Evolutionary conservation across 1,140 invertebrate genomes (phyloP).

Genomic region (Diorhabda sublineata): DNA sequence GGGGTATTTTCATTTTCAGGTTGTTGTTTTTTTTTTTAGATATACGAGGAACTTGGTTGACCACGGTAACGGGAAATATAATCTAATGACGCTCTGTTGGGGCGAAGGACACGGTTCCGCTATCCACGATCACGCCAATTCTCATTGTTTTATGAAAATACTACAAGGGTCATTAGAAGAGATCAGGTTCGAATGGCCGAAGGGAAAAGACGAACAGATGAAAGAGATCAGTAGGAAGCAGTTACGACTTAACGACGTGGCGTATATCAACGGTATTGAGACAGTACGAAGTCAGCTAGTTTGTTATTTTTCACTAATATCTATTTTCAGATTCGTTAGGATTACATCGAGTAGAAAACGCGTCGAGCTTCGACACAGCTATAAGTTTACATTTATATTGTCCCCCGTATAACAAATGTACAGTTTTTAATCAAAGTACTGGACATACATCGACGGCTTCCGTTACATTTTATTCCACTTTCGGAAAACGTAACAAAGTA

Average conservation of each 20-base stretch:
- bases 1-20: too few species aligned
- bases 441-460: slow-evolving; percentile 65
- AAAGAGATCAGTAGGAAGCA: slow-evolving; percentile 60
- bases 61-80: slow-evolving; percentile 94
- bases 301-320: slow-evolving; percentile 8
- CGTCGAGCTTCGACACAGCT: slow-evolving; percentile 79
- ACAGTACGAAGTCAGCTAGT: not conserved
- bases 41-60: slow-evolving; percentile 94
- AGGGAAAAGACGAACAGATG: slow-evolving; percentile 49
- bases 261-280: slow-evolving; percentile 90
- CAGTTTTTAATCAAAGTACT: slow-evolving; percentile 87
- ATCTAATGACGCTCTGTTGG: slow-evolving; percentile 97
- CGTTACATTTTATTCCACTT: slow-evolving; percentile 91
- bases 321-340: slow-evolving; percentile 77
- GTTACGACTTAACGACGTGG: slow-evolving; percentile 73
- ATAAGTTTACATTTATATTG: slow-evolving; percentile 95
- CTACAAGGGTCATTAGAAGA: slow-evolving; percentile 68
- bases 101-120: slow-evolving; percentile 89
- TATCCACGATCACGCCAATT: slow-evolving; percentile 94
- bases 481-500: slow-evolving; percentile 59
- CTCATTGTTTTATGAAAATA: slow-evolving; percentile 97
- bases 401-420: slow-evolving; percentile 87
- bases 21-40: slow-evolving; percentile 49
- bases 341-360: slow-evolving; percentile 93
- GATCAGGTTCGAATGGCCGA: slow-evolving; percentile 73